Evolutionary conservation across 2,113 vertebrate species (phyloP), one percentile per base, ranked within the genome.

Genomic region (Lethenteron camtschaticum): DNA sequence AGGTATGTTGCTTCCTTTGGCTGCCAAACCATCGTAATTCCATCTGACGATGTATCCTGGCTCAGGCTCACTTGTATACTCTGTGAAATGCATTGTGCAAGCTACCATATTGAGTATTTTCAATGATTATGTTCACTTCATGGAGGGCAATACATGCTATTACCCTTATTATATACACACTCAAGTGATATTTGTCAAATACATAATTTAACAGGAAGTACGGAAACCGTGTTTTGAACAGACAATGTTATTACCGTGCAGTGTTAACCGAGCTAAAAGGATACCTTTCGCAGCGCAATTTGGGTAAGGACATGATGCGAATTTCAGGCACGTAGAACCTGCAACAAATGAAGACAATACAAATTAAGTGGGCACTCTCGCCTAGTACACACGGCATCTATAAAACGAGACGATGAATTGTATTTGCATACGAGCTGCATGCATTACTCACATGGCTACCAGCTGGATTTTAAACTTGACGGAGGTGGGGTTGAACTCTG

Each of bases 401-500:
- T 16, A 16, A 68, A 68, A 24, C 9, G 10, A 24, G n/a, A 24
- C n/a, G 10, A 68, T 68, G 63, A 10, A 24, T 11, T 16, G 9
- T 24, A 63, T 14, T 18, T 63, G 13, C 60, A 63, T 63, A 18
- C 6, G 13, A 63, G 13, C 60, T 63, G 13, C 13, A 24, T 68
- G 8, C 24, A 24, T 69, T 78, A 94, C 90, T 95, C 78, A 99
- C 94, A 99, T 83, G 76, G 94, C 94, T 76, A 96, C 94, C 76
- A 97, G 81, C 73, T 97, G 94, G 72, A 99, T 97, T 83, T 99
- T 99, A 79, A 99, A 99, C 82, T 96, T 99, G 76, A 99, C 96
- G 70, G 94, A 99, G 11, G 92, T 97, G 56, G 94, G 94, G 77
- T 99, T 99, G 78, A 99, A 99, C 77, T 99, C 92, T 11, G 94